Conservation (phyloP, 2,888 invertebrate species). For the Malthinus flaveolus region DNA sequence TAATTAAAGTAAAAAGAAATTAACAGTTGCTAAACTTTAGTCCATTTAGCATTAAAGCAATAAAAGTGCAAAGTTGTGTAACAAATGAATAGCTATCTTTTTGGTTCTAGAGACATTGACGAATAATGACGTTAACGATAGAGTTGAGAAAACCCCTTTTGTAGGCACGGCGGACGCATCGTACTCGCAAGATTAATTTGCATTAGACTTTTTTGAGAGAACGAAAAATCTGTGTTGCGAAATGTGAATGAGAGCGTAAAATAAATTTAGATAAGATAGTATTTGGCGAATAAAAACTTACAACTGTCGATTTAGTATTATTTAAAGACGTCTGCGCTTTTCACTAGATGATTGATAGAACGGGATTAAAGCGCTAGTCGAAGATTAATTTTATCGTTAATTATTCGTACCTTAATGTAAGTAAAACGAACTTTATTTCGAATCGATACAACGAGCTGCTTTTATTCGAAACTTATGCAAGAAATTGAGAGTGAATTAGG, state of each 20-base stretch:
- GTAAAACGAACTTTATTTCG: too few species aligned
- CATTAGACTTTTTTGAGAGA: slow-evolving; percentile 18
- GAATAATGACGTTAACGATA: slow-evolving; percentile 24
- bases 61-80: slow-evolving; percentile 16
- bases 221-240: slow-evolving; percentile 6
- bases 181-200: slow-evolving; percentile 24
- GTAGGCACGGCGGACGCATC: slow-evolving; percentile 22
- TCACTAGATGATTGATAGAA: too few species aligned
- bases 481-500: too few species aligned
- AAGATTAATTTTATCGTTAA: too few species aligned
- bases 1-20: too few species aligned
- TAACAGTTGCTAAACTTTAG: too few species aligned
- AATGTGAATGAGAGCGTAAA: slow-evolving; percentile 12
- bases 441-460: too few species aligned
- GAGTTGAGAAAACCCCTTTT: slow-evolving; percentile 18
- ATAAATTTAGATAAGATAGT: slow-evolving; percentile 3
- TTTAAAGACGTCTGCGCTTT: too few species aligned
- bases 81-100: slow-evolving; percentile 24
- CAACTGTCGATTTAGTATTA: slow-evolving; percentile 5
- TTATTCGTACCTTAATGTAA: too few species aligned
- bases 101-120: slow-evolving; percentile 21
- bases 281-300: slow-evolving; percentile 6
- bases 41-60: not conserved
- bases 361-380: too few species aligned
- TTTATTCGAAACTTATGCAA: too few species aligned